phyloP scores from a whole-genome alignment of 2,113 vertebrate genomes.

The Bagarius yarrelli region DNA sequence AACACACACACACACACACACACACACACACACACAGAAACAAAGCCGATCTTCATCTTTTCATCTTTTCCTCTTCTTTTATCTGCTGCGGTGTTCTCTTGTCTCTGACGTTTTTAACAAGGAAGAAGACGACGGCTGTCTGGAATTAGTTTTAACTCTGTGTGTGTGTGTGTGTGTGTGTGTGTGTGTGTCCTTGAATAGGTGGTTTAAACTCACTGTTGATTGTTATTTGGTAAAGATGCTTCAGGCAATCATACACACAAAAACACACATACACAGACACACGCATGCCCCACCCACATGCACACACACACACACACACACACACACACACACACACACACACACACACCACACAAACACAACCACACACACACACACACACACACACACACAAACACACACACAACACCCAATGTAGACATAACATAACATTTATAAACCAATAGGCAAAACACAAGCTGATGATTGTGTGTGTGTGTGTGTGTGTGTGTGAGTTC shows the following conservation, averaged over 20 bases:
- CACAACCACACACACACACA: neutral
- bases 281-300: neutral
- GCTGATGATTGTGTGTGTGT: neutral
- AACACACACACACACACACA: neutral
- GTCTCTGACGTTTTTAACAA: constrained; percentile 25
- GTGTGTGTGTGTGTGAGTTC: constrained; percentile 3
- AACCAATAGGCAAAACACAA: constrained; percentile 5
- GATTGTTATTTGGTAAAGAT: constrained; percentile 26
- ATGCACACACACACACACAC: neutral
- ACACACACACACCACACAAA: no score
- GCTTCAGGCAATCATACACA: neutral
- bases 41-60: neutral
- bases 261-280: neutral
- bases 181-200: constrained; percentile 7
- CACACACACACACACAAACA: neutral
- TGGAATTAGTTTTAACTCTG: neutral
- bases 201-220: neutral
- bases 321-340: constrained; percentile 7
- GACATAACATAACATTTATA: constrained; percentile 11
- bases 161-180: neutral
- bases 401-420: neutral
- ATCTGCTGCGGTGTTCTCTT: neutral
- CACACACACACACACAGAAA: neutral
- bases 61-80: neutral
- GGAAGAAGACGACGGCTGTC: constrained; percentile 7